These are phyloP conservation scores for Girardinichthys multiradiatus DNA, from an alignment of 2,113 vertebrate species.

Conservation along the genomic window DNA sequence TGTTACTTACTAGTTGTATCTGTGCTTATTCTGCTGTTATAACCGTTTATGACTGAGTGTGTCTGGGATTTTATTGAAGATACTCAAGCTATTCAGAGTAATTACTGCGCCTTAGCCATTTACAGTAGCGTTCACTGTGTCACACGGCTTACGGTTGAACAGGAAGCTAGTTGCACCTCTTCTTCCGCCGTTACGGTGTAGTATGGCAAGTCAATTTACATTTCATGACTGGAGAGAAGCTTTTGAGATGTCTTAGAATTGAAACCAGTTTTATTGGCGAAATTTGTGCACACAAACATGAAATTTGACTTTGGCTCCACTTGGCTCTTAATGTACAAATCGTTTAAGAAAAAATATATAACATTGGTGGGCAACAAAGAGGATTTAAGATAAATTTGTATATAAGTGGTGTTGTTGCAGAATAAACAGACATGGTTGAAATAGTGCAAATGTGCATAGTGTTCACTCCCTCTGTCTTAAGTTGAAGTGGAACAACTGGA, in stretches of 20 bases:
- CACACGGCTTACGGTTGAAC: constrained; percentile 1
- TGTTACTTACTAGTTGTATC: background rate
- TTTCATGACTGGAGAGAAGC: background rate
- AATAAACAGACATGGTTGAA: background rate
- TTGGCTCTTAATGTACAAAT: too few relatives aligned
- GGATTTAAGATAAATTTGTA: background rate
- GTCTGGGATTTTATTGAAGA: background rate
- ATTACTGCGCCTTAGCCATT: background rate
- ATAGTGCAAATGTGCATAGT: background rate
- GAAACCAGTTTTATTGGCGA: background rate
- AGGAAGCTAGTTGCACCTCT: background rate
- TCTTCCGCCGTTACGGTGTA: constrained; percentile 18
- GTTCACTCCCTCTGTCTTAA: too few relatives aligned
- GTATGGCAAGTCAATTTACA: background rate
- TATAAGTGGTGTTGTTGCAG: background rate
- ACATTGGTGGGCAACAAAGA: background rate
- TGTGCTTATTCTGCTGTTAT: background rate
- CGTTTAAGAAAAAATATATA: background rate
- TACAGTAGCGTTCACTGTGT: background rate
- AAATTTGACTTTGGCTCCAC: too few relatives aligned
- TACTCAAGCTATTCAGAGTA: background rate
- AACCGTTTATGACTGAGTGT: background rate
- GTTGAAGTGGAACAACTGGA: too few relatives aligned
- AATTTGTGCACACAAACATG: too few relatives aligned
- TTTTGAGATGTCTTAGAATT: too few relatives aligned